A percentile compares a stretch with the other conserved stretches of the same genome.
phyloP scores from a whole-genome alignment of 2,113 vertebrate species.

The Varanus komodoensis region DNA sequence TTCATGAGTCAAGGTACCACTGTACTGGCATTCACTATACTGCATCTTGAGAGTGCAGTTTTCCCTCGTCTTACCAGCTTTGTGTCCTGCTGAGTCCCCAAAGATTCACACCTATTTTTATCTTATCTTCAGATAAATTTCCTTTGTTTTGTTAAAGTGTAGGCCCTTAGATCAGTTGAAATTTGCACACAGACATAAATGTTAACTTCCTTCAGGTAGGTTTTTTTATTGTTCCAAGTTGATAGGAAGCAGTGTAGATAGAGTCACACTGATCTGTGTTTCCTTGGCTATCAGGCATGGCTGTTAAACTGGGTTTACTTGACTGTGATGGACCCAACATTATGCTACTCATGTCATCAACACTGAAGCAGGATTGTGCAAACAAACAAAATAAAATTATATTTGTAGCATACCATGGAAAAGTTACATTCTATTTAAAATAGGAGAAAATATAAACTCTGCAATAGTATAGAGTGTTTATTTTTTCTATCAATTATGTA shows the following conservation, averaged over 20 bases:
- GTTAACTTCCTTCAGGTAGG: too few species aligned
- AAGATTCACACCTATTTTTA: too few species aligned
- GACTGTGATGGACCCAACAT: background rate
- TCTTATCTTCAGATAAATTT: too few species aligned
- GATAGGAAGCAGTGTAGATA: background rate
- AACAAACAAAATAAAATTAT: background rate
- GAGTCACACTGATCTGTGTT: background rate
- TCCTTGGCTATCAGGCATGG: background rate
- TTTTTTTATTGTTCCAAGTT: too few species aligned
- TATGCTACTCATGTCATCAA: background rate
- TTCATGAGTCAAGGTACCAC: too few species aligned
- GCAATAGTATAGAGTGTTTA: background rate
- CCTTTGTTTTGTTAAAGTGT: too few species aligned
- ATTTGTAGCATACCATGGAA: constrained; percentile 31
- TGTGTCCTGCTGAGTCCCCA: too few species aligned
- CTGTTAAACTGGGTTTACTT: background rate
- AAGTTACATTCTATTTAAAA: background rate
- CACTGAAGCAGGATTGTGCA: background rate
- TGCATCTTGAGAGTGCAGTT: too few species aligned
- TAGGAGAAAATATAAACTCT: background rate
- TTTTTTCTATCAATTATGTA: background rate
- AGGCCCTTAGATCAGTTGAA: too few species aligned
- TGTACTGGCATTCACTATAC: too few species aligned
- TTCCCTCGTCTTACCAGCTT: too few species aligned
- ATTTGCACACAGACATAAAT: too few species aligned